Base-by-base conservation (phyloP, 2,113 vertebrate species). In the Chaetodon auriga region DNA sequence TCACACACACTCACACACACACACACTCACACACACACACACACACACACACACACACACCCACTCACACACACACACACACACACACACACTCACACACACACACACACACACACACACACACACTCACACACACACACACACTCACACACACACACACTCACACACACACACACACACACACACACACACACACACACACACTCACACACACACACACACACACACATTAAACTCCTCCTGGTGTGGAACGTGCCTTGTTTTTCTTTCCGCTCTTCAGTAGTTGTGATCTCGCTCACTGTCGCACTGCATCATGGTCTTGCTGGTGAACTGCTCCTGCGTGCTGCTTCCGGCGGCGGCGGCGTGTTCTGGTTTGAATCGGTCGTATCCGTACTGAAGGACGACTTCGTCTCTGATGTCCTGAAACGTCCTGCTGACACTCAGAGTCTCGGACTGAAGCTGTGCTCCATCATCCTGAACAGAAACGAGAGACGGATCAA, bases 301-400 rank as follows among this genome's bases (percentile, higher is more conserved):
- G 16, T 93, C 58, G 51, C 98, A 99, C 12, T 96, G 97, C 84
- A 92, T 86, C 75, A 45, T 93, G 49, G 97, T 98, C 80, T 95
- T 97, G 18, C 7, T 0, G 65, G 94, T 92, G 0, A 95, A 97
- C 23, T 89, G 72, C 58, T 96, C 83, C 91, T 99, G 97, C 0
- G 89, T 90, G 78, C 43, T 78, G 36, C 54, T 57, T 0, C 6
- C 3, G 1, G 8, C 0, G 13, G 12, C 4, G 5, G 11, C 4
- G 3, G 1, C 0, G 0, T 57, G 46, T 15, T 75, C 35, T 0
- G 63, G 7, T 19, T 25, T 48, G 16, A 92, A 49, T 0, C 3
- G 63, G 0, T 87, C 64, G 0, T 94, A 97, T 0, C 97, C 97
- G 0, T 90, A 90, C 1, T 95, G 60, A 0, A 77, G 94, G 1